Conservation (phyloP, 2,888 invertebrate species). For the Loripinus fragilis region DNA sequence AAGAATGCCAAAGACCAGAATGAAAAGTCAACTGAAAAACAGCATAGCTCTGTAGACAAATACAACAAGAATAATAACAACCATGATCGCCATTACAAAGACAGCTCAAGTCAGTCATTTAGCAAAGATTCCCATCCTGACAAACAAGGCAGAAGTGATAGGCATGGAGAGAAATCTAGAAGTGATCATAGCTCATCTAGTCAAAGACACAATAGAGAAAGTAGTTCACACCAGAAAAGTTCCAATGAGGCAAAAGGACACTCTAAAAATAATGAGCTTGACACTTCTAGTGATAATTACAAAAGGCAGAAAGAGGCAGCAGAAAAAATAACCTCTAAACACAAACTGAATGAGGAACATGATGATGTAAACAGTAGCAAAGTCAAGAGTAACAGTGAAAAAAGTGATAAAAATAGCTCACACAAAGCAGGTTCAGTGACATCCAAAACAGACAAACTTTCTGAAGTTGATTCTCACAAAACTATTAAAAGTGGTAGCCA, state of each 20-base stretch:
- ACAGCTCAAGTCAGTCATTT: neutral
- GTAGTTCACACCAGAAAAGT: neutral
- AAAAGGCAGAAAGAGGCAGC: neutral
- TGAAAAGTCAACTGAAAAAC: too few species aligned
- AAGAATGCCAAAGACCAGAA: too few species aligned
- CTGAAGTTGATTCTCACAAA: neutral
- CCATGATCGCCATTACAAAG: neutral
- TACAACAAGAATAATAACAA: neutral
- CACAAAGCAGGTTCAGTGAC: too few species aligned
- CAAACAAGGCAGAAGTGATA: too few species aligned
- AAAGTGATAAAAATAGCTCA: neutral
- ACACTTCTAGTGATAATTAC: neutral
- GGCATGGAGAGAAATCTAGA: too few species aligned
- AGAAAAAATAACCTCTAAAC: neutral
- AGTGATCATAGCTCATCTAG: neutral
- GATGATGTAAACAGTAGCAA: neutral
- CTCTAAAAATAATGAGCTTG: neutral
- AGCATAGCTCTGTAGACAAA: neutral
- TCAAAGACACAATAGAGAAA: neutral
- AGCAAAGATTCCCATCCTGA: neutral
- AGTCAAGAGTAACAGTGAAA: neutral
- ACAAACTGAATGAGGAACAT: neutral
- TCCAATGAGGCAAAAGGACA: too few species aligned
- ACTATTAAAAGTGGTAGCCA: neutral
- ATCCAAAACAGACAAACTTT: too few species aligned